Conservation (phyloP, 2,797 vertebrate species). For the Prunella strophiata region DNA sequence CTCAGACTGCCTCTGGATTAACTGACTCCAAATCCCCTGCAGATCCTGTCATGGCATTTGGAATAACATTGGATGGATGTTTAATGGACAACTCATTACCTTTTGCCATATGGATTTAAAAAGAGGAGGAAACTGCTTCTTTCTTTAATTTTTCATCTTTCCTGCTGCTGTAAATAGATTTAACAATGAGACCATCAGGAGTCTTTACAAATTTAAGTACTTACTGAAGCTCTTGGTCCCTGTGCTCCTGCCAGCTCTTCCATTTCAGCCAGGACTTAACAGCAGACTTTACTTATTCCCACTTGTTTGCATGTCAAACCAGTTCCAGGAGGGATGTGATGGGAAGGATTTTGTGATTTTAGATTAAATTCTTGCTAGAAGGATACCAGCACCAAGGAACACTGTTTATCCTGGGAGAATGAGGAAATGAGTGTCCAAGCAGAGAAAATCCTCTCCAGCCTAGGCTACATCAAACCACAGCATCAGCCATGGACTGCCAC, state of each 20-base stretch:
- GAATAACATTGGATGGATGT: background rate
- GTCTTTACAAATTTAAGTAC: background rate
- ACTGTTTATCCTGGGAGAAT: background rate
- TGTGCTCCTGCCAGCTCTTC: constrained; percentile 7
- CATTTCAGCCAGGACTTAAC: background rate
- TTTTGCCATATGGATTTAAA: background rate
- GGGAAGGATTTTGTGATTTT: background rate
- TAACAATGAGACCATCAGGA: background rate
- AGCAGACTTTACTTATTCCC: background rate
- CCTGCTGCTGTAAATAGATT: background rate
- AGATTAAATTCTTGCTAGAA: background rate
- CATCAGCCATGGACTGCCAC: background rate
- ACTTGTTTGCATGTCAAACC: background rate
- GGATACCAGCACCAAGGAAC: background rate
- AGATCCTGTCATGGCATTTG: background rate
- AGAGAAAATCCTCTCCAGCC: background rate
- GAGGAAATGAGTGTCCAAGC: background rate
- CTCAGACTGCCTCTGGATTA: background rate
- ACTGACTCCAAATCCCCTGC: background rate
- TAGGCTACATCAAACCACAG: background rate
- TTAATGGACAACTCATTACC: background rate
- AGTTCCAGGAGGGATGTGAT: background rate
- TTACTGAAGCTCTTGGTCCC: background rate
- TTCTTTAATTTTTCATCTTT: background rate
- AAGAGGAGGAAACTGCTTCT: background rate